Evolutionary conservation across 2,888 invertebrate species (phyloP).

Genomic region (Nycteola revayana): DNA sequence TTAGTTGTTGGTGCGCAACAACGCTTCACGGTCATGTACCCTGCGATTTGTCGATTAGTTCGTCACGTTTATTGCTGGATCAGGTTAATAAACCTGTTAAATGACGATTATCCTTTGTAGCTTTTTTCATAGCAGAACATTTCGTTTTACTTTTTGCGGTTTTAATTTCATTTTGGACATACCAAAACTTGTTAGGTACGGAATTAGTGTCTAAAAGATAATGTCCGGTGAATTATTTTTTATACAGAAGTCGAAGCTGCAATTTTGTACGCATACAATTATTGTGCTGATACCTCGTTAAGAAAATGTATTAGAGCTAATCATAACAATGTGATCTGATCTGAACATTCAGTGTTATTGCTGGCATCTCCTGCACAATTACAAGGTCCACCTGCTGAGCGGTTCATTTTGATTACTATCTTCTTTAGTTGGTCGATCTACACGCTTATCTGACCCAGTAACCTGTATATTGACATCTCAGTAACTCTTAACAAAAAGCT

Average conservation of each 20-base stretch:
- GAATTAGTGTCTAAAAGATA: slow-evolving; percentile 17
- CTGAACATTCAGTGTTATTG: slow-evolving; percentile 12
- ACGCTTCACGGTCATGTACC: slow-evolving; percentile 68
- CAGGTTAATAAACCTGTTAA: slow-evolving; percentile 68
- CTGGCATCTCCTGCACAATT: slow-evolving; percentile 31
- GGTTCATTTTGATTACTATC: slow-evolving; percentile 69
- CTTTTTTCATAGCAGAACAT: slow-evolving; percentile 31
- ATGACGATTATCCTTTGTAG: slow-evolving; percentile 48
- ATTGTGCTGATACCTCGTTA: too few relatives aligned
- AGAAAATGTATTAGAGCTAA: slow-evolving; percentile 1
- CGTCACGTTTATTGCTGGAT: slow-evolving; percentile 59
- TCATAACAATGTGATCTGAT: slow-evolving; percentile 7
- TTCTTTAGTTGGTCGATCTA: slow-evolving; percentile 47
- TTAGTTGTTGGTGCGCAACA: slow-evolving; percentile 47
- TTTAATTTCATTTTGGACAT: slow-evolving; percentile 31
- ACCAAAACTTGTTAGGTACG: slow-evolving; percentile 23
- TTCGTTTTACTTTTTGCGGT: slow-evolving; percentile 38
- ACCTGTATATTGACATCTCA: slow-evolving; percentile 60
- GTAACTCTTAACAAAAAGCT: slow-evolving; percentile 51
- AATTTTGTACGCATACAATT: too few relatives aligned
- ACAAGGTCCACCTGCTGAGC: slow-evolving; percentile 64
- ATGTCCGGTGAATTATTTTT: slow-evolving; percentile 2
- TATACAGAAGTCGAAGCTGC: too few relatives aligned
- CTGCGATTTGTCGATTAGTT: slow-evolving; percentile 61
- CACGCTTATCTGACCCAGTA: slow-evolving; percentile 59